Conservation (phyloP, 2,113 vertebrate species). For the Aplodontia rufa region DNA sequence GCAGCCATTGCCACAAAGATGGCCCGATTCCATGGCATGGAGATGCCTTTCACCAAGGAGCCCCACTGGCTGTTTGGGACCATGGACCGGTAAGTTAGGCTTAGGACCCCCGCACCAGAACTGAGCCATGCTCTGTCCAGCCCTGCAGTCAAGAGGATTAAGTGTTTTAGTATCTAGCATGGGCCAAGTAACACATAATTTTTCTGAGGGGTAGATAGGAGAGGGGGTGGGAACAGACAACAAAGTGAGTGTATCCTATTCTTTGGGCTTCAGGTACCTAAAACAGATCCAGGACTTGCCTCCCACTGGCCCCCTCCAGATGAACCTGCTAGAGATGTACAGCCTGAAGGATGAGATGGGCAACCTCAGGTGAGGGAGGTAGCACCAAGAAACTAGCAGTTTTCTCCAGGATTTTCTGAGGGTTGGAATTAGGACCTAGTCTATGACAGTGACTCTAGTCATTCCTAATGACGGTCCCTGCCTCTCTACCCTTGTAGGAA, state of each 20-base stretch:
- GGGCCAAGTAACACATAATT: not conserved
- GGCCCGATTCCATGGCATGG: slow-evolving; percentile 94
- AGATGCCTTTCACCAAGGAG: slow-evolving; percentile 97
- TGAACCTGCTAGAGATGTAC: slow-evolving; percentile 87
- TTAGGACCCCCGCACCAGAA: not conserved
- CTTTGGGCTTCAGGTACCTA: slow-evolving; percentile 88
- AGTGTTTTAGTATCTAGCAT: not conserved
- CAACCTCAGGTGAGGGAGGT: slow-evolving; percentile 86
- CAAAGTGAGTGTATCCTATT: not conserved
- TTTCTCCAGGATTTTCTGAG: not conserved
- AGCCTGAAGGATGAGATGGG: slow-evolving; percentile 90
- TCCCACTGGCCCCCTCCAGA: slow-evolving; percentile 86
- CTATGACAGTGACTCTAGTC: not conserved
- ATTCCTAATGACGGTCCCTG: not conserved
- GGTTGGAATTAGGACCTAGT: not conserved
- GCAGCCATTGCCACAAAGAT: slow-evolving; percentile 91
- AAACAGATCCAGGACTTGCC: slow-evolving; percentile 90
- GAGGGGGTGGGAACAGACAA: not conserved
- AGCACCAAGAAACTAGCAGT: not conserved
- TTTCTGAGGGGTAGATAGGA: not conserved
- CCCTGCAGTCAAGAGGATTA: not conserved
- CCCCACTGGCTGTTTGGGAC: slow-evolving; percentile 95
- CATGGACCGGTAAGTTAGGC: slow-evolving; percentile 88
- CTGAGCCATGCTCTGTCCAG: not conserved
- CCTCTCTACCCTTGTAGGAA: slow-evolving; percentile 77